Evolutionary conservation across 92 coral and sea anemone species (phyloP), one percentile per base, ranked within the genome.

Genomic region (Scolanthus callimorphus): DNA sequence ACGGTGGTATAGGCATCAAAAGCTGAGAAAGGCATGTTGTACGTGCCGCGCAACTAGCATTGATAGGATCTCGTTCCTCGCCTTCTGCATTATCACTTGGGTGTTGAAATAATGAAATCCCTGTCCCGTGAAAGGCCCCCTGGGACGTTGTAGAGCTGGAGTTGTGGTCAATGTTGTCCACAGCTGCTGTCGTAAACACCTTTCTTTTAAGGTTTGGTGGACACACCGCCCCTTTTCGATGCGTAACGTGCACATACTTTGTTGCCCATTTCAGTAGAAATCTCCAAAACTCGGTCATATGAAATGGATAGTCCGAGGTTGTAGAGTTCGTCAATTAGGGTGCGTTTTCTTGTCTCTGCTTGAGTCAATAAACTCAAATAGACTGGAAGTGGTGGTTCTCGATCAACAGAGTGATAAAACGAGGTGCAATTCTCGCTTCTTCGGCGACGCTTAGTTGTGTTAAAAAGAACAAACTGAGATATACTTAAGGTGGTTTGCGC

Each of bases 151-250:
- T 27, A 9, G 82, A 84, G 38, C 74, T 71, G 2, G 82, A 78
- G 48, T 83, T 77, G 62, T 83, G 84, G 72, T 85, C 94, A 17
- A 85, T 74, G 25, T 85, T 80, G 50, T 85, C 94, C 39, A 85
- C 75, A 19, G 87, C 77, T 17, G 77, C 77, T 0, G 85, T 76
- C 31, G 83, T 82, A 31, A 76, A 69, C 37, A 69, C n/a, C n/a
- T n/a, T n/a, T 39, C 30, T 57, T 0, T 28, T 29, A 1, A 80
- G 77, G 12, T 68, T 79, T 28, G 83, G 80, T 0, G 78, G 92
- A 34, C 86, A 85, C 1, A 74, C 80, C 29, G 64, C 83, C 17
- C 63, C 72, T 46, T 85, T n/a, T 79, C 1, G 54, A 39, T 46
- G 79, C 79, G 58, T 37, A 85, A 12, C 63, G 67, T 17, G 58